These are phyloP conservation scores for Ciona savignyi DNA, from an alignment of 23 tunicate genomes.

Conservation along the genomic window DNA sequence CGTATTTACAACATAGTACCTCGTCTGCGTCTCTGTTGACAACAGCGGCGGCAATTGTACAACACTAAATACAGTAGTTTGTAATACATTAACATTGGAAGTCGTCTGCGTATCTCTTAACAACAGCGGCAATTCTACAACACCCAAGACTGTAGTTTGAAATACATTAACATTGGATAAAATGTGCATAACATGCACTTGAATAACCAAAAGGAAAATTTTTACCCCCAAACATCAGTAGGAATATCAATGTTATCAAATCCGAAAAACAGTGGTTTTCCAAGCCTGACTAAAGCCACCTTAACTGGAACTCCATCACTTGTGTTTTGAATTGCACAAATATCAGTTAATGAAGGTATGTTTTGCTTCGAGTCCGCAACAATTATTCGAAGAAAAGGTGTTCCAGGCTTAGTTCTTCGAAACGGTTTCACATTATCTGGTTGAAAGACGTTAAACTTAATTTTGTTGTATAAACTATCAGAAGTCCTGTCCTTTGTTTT, in stretches of 20 bases:
- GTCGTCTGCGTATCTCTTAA: too few relatives aligned
- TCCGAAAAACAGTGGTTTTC: conserved; percentile 43
- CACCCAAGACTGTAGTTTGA: too few relatives aligned
- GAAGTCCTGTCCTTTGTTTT: not conserved
- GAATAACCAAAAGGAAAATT: too few relatives aligned
- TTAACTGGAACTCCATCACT: conserved; percentile 61
- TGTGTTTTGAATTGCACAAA: not conserved
- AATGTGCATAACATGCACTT: too few relatives aligned
- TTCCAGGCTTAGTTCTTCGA: conserved; percentile 67
- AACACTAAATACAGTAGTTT: too few relatives aligned
- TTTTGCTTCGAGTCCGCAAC: conserved; percentile 3
- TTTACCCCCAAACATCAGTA: not conserved
- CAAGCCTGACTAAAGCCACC: conserved; percentile 48
- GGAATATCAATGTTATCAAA: conserved; percentile 58
- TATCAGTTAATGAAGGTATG: conserved; percentile 19
- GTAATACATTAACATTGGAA: too few relatives aligned
- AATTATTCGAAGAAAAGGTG: conserved; percentile 36
- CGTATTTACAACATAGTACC: too few relatives aligned
- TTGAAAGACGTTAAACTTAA: conserved; percentile 56
- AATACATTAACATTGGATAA: too few relatives aligned
- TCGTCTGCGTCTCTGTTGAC: too few relatives aligned
- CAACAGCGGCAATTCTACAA: too few relatives aligned
- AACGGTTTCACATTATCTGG: conserved; percentile 32
- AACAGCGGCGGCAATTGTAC: too few relatives aligned
- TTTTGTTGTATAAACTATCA: not conserved